Conservation (phyloP, 2,888 invertebrate genomes). For the Drosophila koepferae region DNA sequence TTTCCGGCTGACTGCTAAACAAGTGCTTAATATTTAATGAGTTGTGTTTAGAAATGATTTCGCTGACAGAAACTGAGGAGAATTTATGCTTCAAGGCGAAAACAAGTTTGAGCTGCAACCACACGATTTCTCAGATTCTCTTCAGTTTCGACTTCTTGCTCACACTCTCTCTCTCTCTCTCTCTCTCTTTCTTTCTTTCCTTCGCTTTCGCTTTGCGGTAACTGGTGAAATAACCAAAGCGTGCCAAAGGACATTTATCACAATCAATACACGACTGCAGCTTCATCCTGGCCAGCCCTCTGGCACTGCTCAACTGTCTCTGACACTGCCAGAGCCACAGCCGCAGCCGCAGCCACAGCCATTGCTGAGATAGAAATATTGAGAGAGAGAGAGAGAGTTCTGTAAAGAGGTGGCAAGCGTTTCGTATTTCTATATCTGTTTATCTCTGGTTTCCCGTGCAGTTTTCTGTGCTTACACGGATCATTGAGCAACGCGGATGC, state of each 20-base stretch:
- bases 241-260: conserved; percentile 74
- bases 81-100: conserved; percentile 41
- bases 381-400: neutral
- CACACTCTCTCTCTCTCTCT: conserved; percentile 5
- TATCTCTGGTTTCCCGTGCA: conserved; percentile 71
- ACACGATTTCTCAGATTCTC: conserved; percentile 25
- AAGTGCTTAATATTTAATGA: conserved; percentile 72
- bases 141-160: neutral
- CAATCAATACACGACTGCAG: conserved; percentile 70
- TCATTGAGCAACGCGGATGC: conserved; percentile 79
- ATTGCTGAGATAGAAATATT: conserved; percentile 3
- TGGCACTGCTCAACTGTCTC: conserved; percentile 28
- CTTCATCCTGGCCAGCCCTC: conserved; percentile 34
- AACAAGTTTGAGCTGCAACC: conserved; percentile 23
- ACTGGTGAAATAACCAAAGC: conserved; percentile 49
- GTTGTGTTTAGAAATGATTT: conserved; percentile 58
- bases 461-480: conserved; percentile 78
- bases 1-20: conserved; percentile 54
- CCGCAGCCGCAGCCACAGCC: conserved; percentile 18
- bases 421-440: conserved; percentile 68
- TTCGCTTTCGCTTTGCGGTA: conserved; percentile 38
- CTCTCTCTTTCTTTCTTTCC: neutral
- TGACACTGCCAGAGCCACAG: conserved; percentile 25
- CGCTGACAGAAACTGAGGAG: conserved; percentile 13
- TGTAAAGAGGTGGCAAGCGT: conserved; percentile 13